Percentiles rank a stretch among this genome's conserved stretches.
These are phyloP conservation scores for Tapirus indicus DNA, from an alignment of 2,797 vertebrate species.

Conservation along the genomic window DNA sequence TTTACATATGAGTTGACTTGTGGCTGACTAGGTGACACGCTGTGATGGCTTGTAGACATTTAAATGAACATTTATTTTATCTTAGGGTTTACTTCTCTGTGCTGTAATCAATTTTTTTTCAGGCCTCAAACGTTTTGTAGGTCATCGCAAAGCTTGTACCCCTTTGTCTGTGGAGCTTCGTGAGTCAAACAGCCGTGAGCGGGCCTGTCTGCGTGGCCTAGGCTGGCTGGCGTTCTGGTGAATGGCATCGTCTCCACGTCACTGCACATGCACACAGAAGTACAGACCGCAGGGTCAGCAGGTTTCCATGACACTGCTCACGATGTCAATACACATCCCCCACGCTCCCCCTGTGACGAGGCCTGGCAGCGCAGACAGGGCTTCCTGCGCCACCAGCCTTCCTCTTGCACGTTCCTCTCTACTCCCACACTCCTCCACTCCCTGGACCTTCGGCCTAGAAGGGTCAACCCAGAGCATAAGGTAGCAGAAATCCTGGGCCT, in stretches of 20 bases:
- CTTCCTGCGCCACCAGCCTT: neutral
- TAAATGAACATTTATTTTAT: conserved; percentile 37
- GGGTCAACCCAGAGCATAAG: neutral
- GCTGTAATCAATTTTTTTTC: neutral
- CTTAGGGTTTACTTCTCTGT: conserved; percentile 22
- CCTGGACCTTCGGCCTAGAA: neutral
- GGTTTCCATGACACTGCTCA: neutral
- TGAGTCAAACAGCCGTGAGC: neutral
- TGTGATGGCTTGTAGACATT: neutral
- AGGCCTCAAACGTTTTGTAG: neutral
- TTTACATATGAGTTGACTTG: neutral
- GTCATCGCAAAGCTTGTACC: neutral
- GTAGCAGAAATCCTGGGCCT: neutral
- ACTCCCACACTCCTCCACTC: neutral
- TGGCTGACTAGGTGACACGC: neutral
- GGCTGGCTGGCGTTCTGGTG: neutral
- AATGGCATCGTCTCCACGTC: neutral
- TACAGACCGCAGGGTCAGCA: neutral
- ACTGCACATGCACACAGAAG: neutral
- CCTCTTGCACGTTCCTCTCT: neutral
- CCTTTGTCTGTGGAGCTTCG: neutral
- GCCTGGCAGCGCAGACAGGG: neutral
- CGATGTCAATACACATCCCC: neutral
- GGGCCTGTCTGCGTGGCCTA: neutral
- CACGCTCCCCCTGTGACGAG: neutral